Conservation (phyloP, 1,140 invertebrate species). For the Hyphantria cunea region DNA sequence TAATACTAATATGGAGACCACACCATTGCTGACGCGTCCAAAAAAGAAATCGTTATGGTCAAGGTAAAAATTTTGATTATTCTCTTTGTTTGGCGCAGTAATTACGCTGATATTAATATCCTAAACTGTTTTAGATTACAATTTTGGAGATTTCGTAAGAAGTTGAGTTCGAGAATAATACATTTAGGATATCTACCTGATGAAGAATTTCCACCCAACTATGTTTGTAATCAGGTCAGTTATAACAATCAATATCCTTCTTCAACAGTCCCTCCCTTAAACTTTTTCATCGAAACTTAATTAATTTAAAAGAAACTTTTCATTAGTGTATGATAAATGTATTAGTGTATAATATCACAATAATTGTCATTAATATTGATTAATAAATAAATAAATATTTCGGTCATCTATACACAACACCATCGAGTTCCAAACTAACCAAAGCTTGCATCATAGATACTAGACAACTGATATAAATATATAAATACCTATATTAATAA, state of each 20-base stretch:
- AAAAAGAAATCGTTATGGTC: constrained; percentile 74
- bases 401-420: too few species aligned
- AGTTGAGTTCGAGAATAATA: constrained; percentile 68
- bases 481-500: too few species aligned
- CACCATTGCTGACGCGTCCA: constrained; percentile 67
- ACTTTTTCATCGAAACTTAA: not conserved
- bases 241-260: not conserved
- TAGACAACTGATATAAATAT: too few species aligned
- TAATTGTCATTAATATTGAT: too few species aligned
- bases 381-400: too few species aligned
- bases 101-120: constrained; percentile 25
- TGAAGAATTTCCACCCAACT: constrained; percentile 96
- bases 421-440: too few species aligned
- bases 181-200: constrained; percentile 81
- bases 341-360: too few species aligned
- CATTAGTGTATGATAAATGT: too few species aligned
- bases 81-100: constrained; percentile 34
- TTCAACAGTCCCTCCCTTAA: not conserved
- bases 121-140: constrained; percentile 55
- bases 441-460: too few species aligned
- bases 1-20: constrained; percentile 64
- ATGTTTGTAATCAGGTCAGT: constrained; percentile 94
- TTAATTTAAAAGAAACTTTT: not conserved
- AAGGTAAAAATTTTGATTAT: constrained; percentile 52
- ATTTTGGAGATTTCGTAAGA: constrained; percentile 61